Conservation (phyloP, 2,888 invertebrate genomes). For the Macrophya annulata region DNA sequence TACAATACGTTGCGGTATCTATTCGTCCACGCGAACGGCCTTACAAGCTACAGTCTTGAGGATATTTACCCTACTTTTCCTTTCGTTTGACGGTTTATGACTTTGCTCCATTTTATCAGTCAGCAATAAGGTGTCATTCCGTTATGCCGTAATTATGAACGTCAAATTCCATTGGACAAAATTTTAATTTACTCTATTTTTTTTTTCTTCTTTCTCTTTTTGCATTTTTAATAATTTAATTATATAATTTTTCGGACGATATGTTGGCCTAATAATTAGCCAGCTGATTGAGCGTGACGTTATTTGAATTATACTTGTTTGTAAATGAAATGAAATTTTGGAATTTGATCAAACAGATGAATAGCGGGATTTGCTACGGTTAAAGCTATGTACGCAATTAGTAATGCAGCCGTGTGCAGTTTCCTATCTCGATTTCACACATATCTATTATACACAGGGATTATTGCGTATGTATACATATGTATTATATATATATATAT, state of each 20-base stretch:
- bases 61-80: constrained; percentile 45
- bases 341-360: not conserved
- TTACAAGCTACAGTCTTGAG: not conserved
- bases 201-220: not conserved
- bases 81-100: constrained; percentile 11
- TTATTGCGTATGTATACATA: not conserved
- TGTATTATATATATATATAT: not conserved
- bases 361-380: constrained; percentile 14
- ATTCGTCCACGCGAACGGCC: not conserved
- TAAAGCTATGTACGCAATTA: constrained; percentile 20
- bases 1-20: not conserved
- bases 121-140: constrained; percentile 9
- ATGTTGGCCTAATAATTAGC: not conserved
- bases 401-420: constrained; percentile 36
- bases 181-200: not conserved
- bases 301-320: constrained; percentile 10
- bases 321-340: not conserved
- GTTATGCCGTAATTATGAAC: not conserved
- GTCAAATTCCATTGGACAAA: not conserved
- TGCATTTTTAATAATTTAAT: not conserved
- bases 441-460: not conserved
- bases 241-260: not conserved
- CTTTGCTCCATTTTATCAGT: constrained; percentile 23
- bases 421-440: constrained; percentile 12
- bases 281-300: constrained; percentile 4